Evolutionary conservation across 1,140 invertebrate species (phyloP), one percentile per base, ranked within the genome.

Genomic region (Aricia agestis): DNA sequence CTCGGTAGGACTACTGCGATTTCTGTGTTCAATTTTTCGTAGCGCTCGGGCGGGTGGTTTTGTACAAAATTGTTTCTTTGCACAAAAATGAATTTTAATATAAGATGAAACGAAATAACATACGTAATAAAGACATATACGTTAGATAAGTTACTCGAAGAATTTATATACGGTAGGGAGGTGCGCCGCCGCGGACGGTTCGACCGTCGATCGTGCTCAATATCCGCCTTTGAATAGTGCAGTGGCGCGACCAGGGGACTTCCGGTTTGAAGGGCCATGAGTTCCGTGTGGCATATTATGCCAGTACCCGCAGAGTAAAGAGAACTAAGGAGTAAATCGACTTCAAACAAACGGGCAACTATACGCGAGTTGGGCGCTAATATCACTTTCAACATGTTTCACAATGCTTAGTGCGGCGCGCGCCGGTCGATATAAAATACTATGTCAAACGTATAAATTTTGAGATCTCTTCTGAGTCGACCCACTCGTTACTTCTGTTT

Each of bases 61-160:
- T 72, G 71, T 72, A 73, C 70, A 78, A 78, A 78, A 74, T 78
- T 67, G 74, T 87, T 84, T 77, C 74, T 82, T 85, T 86, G 83
- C 84, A 85, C 86, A 84, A 84, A 79, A 76, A 76, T 79, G 74
- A 72, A 80, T 69, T 82, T 80, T 83, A 85, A 81, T 82, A 72
- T 90, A 87, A 89, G 86, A 75, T 83, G 78, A 89, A 89, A 90
- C 82, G 84, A 89, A 89, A 89, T 88, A 89, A 91, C 86, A 91
- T 91, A 91, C 89, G 89, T 91, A 91, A 91, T 83, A 91, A 91
- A 91, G 89, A 91, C 89, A 91, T 91, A 91, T 91, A 91, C 89
- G 85, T 86, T 89, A 89, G 80, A 80, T 91, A 91, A 82, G 86
- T 84, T 85, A 87, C 79, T 84, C 73, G 83, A 83, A 83, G 88